A percentile compares a stretch with the other conserved stretches of the same genome.
Evolutionary conservation across 2,113 vertebrate genomes (phyloP).

Genomic region (Malurus cyaneus): DNA sequence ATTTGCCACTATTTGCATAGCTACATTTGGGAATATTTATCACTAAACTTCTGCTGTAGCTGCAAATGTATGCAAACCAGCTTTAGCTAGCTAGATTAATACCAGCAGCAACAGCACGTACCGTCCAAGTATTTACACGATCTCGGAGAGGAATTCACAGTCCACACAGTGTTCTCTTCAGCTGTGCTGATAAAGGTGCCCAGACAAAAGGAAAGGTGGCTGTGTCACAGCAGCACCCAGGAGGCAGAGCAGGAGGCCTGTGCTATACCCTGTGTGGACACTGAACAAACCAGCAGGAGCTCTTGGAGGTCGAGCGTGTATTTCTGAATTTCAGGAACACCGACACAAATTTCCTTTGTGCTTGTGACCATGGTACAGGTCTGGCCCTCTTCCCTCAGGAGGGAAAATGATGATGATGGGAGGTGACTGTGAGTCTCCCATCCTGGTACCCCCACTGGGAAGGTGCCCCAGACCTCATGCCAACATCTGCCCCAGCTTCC

Average conservation of each 20-base stretch:
- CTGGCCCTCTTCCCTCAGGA: not conserved
- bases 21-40: not conserved
- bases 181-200: not conserved
- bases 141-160: not conserved
- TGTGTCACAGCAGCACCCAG: not conserved
- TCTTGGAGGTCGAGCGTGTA: not conserved
- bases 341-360: not conserved
- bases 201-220: not conserved
- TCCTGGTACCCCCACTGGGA: not conserved
- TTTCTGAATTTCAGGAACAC: not conserved
- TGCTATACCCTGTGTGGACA: not conserved
- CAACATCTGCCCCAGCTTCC: not conserved
- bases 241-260: not conserved
- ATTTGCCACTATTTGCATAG: not conserved
- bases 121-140: not conserved
- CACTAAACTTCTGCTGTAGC: not conserved
- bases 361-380: accelerated
- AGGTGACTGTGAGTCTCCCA: not conserved
- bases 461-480: not conserved
- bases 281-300: not conserved
- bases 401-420: not conserved
- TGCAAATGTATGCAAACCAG: not conserved
- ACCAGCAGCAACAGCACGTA: not conserved
- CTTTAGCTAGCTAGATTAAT: not conserved
- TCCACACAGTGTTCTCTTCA: not conserved